A percentile compares a stretch with the other conserved stretches of the same genome.
Conservation (phyloP, 2,888 invertebrate species). For the Trisateles emortualis region DNA sequence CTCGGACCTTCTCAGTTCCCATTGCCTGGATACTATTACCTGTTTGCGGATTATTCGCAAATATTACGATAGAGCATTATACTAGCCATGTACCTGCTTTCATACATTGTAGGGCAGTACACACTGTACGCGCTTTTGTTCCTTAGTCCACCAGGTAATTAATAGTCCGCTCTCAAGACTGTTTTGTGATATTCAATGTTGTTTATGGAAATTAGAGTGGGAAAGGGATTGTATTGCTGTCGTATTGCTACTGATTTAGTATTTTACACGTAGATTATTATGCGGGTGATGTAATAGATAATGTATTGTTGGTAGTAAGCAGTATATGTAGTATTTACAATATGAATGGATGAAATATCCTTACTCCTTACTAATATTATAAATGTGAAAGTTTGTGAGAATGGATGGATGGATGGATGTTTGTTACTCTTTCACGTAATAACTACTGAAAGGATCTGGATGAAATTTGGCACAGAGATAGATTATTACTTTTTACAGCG, state of each 20-base stretch:
- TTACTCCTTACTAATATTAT: no score
- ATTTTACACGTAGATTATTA: neutral
- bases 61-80: slow-evolving; percentile 65
- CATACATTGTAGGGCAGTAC: slow-evolving; percentile 44
- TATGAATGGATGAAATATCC: neutral
- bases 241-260: slow-evolving; percentile 15
- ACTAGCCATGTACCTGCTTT: slow-evolving; percentile 52
- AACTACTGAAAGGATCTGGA: no score
- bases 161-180: slow-evolving; percentile 12
- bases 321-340: neutral
- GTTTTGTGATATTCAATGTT: slow-evolving; percentile 19
- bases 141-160: slow-evolving; percentile 14
- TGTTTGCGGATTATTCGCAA: slow-evolving; percentile 82
- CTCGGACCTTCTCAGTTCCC: slow-evolving; percentile 68
- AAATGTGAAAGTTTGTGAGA: neutral
- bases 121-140: slow-evolving; percentile 17
- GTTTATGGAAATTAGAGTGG: slow-evolving; percentile 21
- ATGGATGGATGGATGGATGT: no score
- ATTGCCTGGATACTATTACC: slow-evolving; percentile 76
- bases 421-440: no score
- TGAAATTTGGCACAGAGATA: no score
- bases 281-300: neutral
- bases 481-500: no score
- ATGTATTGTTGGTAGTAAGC: neutral
- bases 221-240: slow-evolving; percentile 20